These are phyloP conservation scores for Ameiurus melas DNA, from an alignment of 2,113 vertebrate genomes.

Conservation along the genomic window DNA sequence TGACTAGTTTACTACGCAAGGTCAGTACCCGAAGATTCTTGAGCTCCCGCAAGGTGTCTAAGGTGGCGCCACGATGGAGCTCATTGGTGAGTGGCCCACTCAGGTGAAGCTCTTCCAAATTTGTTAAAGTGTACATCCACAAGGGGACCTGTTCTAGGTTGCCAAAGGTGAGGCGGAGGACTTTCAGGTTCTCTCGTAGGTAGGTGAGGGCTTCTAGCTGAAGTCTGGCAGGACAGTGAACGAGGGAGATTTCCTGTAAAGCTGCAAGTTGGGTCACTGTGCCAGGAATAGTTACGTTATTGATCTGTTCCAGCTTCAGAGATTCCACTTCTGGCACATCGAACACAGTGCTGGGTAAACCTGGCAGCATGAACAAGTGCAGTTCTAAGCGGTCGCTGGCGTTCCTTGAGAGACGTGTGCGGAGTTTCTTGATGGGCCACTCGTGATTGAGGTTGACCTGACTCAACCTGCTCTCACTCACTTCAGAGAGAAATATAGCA, in stretches of 20 bases:
- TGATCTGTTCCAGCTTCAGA: conserved; percentile 81
- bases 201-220: conserved; percentile 77
- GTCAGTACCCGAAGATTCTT: conserved; percentile 77
- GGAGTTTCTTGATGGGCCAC: conserved; percentile 83
- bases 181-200: conserved; percentile 77
- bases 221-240: conserved; percentile 78
- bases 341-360: conserved; percentile 83
- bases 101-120: conserved; percentile 82
- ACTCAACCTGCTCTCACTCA: conserved; percentile 83
- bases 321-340: conserved; percentile 81
- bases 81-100: conserved; percentile 76
- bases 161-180: conserved; percentile 76
- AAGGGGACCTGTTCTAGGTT: conserved; percentile 77
- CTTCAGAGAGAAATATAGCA: conserved; percentile 87
- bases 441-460: conserved; percentile 87
- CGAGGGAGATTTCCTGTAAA: conserved; percentile 78
- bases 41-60: conserved; percentile 81
- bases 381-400: conserved; percentile 74
- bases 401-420: conserved; percentile 75
- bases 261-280: conserved; percentile 73
- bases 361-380: conserved; percentile 79
- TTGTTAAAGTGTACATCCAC: conserved; percentile 81
- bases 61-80: conserved; percentile 65
- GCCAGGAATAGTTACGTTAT: conserved; percentile 75
- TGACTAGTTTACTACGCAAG: conserved; percentile 75